A percentile compares a stretch with the other conserved stretches of the same genome.
These are phyloP conservation scores for Pharmacophagus antenor DNA, from an alignment of 2,888 invertebrate genomes.

Conservation along the genomic window DNA sequence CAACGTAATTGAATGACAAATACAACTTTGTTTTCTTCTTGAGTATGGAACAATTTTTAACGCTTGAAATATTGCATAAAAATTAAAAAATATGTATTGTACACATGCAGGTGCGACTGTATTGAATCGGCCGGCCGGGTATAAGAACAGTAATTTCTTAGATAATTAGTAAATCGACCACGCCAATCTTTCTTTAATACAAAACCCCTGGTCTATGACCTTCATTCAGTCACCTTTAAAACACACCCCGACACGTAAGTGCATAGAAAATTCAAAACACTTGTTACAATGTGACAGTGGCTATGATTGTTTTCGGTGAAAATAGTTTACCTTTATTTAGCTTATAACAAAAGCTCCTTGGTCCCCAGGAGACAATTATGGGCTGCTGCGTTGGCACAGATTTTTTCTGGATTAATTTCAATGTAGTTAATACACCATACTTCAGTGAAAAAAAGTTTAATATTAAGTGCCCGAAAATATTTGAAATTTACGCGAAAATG, in stretches of 20 bases:
- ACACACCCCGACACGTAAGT: conserved; percentile 52
- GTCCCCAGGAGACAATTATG: conserved; percentile 72
- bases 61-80: conserved; percentile 37
- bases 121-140: conserved; percentile 58
- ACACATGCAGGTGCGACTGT: conserved; percentile 50
- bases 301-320: conserved; percentile 68
- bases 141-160: conserved; percentile 51
- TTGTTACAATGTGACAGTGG: conserved; percentile 78
- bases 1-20: conserved; percentile 39
- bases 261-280: conserved; percentile 73
- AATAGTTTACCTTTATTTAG: conserved; percentile 80
- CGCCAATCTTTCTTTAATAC: conserved; percentile 55
- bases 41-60: conserved; percentile 7
- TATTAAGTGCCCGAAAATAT: conserved; percentile 76
- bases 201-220: conserved; percentile 58
- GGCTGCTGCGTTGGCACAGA: conserved; percentile 70
- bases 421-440: conserved; percentile 59
- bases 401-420: conserved; percentile 64
- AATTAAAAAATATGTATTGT: conserved; percentile 44
- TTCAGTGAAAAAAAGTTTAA: conserved; percentile 77
- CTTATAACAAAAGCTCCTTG: conserved; percentile 77
- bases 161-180: conserved; percentile 70
- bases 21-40: conserved; percentile 9
- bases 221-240: conserved; percentile 52
- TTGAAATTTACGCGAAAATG: conserved; percentile 83